Conservation (phyloP, 2,797 vertebrate genomes). For the Acanthiza pusilla region DNA sequence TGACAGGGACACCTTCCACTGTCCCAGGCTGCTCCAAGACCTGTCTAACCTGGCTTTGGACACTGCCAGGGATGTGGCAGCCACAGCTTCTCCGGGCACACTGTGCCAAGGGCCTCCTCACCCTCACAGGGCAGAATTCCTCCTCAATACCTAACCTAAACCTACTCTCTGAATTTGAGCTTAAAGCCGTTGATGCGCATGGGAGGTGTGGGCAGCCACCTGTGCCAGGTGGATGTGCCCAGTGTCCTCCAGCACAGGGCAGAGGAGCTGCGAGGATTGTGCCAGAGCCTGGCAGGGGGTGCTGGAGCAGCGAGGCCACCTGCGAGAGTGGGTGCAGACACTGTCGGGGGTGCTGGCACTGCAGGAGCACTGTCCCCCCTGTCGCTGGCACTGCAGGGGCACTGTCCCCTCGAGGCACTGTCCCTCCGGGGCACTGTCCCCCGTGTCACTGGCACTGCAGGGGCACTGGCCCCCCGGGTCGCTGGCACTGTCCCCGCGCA, state of each 20-base stretch:
- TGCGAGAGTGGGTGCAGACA: rapidly evolving
- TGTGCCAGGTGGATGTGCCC: background rate
- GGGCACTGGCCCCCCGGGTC: rapidly evolving
- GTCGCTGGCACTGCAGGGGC: background rate
- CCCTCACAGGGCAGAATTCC: background rate
- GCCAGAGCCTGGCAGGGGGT: background rate
- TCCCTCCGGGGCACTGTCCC: background rate
- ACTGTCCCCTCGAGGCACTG: background rate
- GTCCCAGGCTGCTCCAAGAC: rapidly evolving
- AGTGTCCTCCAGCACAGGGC: rapidly evolving
- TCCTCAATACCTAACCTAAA: background rate
- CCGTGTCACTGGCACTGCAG: rapidly evolving
- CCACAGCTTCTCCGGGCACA: background rate
- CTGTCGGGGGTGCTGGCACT: background rate
- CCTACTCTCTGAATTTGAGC: background rate
- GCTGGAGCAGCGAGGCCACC: rapidly evolving
- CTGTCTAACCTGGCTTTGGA: rapidly evolving
- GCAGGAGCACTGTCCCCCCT: background rate
- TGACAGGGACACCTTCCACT: background rate
- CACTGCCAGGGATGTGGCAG: background rate
- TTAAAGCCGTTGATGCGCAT: background rate
- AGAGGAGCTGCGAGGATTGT: background rate
- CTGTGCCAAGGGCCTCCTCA: background rate
- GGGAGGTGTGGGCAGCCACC: background rate
- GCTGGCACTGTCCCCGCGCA: background rate